Conservation (phyloP, 1,140 invertebrate species). For the Nylanderia fulva region DNA sequence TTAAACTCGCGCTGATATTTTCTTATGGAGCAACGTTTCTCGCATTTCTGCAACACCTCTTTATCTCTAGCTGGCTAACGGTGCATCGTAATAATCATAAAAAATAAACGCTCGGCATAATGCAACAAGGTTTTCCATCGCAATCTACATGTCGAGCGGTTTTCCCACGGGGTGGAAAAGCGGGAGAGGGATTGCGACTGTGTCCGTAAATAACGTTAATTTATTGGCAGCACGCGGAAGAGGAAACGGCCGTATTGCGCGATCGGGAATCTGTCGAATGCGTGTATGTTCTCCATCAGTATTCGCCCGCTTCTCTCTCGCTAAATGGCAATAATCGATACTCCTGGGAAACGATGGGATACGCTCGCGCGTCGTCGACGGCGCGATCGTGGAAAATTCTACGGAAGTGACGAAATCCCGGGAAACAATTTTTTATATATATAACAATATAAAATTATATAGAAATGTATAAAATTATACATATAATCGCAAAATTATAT, state of each 20-base stretch:
- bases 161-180: not conserved
- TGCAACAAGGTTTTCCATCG: constrained; percentile 6
- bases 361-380: not conserved
- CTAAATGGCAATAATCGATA: constrained; percentile 50
- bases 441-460: too few relatives aligned
- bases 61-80: not conserved
- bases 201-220: constrained; percentile 47
- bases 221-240: constrained; percentile 41
- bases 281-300: not conserved
- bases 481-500: too few relatives aligned
- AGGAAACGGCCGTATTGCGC: constrained; percentile 11
- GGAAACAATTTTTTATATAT: too few relatives aligned
- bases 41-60: not conserved
- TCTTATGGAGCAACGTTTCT: not conserved
- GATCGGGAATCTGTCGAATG: constrained; percentile 38
- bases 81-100: not conserved
- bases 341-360: not conserved
- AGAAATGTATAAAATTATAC: too few relatives aligned
- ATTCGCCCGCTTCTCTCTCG: not conserved
- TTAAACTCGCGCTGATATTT: constrained; percentile 22
- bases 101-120: too few relatives aligned
- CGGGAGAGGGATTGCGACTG: not conserved
- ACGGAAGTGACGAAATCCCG: too few relatives aligned
- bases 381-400: not conserved
- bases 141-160: not conserved